Evolutionary conservation across 2,888 invertebrate species (phyloP).

Genomic region (Slavum lentiscoides): DNA sequence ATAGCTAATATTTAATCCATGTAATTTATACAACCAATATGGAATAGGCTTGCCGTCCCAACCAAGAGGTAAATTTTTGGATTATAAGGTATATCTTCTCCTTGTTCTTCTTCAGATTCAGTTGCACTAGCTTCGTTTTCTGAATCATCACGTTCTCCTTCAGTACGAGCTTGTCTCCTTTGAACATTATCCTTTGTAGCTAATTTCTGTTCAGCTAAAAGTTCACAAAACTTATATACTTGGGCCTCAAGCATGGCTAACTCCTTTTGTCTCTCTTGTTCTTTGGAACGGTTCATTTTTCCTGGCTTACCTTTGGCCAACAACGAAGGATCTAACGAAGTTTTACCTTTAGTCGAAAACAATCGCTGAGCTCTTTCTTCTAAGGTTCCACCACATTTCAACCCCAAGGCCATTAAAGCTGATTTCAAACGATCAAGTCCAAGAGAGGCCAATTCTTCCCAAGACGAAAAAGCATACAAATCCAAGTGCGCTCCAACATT

Average conservation of each 20-base stretch:
- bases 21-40: constrained; percentile 98
- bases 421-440: constrained; percentile 97
- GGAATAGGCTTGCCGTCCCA: constrained; percentile 97
- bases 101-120: constrained; percentile 78
- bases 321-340: constrained; percentile 85
- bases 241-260: constrained; percentile 87
- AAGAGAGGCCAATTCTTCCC: constrained; percentile 94
- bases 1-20: constrained; percentile 97
- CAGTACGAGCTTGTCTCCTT: constrained; percentile 93
- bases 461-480: constrained; percentile 95
- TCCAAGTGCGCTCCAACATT: constrained; percentile 96
- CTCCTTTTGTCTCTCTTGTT: constrained; percentile 77
- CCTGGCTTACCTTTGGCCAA: constrained; percentile 88
- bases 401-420: constrained; percentile 90
- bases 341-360: constrained; percentile 93
- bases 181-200: constrained; percentile 98
- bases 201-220: constrained; percentile 81
- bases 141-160: constrained; percentile 89
- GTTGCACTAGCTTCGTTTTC: constrained; percentile 84
- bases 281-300: constrained; percentile 67
- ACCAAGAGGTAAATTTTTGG: constrained; percentile 98
- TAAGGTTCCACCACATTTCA: constrained; percentile 96
- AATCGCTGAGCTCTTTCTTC: constrained; percentile 96
- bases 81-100: constrained; percentile 94
- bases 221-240: constrained; percentile 82